A percentile compares a stretch with the other conserved stretches of the same genome.
These are phyloP conservation scores for Eudasyphora cyanicolor DNA, from an alignment of 2,888 invertebrate genomes.

Conservation along the genomic window DNA sequence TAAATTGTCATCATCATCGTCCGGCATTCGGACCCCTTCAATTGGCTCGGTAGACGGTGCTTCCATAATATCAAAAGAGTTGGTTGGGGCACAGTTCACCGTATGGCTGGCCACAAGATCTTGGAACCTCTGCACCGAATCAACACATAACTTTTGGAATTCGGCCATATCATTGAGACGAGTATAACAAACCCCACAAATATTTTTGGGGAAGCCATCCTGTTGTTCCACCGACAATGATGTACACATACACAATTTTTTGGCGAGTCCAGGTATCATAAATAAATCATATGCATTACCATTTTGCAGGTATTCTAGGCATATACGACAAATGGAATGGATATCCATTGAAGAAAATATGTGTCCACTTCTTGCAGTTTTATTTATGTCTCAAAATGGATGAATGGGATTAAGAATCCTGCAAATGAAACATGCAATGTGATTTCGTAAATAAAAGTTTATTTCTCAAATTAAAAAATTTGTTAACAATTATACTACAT, in stretches of 20 bases:
- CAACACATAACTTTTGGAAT: conserved; percentile 75
- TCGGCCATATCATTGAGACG: conserved; percentile 76
- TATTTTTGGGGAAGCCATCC: conserved; percentile 76
- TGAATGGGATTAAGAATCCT: too few relatives aligned
- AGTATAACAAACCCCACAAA: conserved; percentile 74
- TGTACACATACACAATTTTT: conserved; percentile 76
- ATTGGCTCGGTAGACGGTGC: conserved; percentile 61
- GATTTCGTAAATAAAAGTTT: too few relatives aligned
- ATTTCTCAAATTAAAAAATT: too few relatives aligned
- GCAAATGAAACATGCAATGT: too few relatives aligned
- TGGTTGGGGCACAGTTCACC: conserved; percentile 57
- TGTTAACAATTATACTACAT: too few relatives aligned
- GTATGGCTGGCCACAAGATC: conserved; percentile 71
- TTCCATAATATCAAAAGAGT: conserved; percentile 73
- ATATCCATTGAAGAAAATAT: conserved; percentile 61
- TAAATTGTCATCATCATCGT: conserved; percentile 74
- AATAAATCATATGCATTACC: conserved; percentile 74
- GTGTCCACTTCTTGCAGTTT: too few relatives aligned
- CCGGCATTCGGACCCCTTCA: conserved; percentile 61
- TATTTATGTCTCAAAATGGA: too few relatives aligned
- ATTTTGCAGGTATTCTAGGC: conserved; percentile 73
- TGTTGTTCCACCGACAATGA: conserved; percentile 75
- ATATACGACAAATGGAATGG: conserved; percentile 76
- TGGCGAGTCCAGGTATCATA: conserved; percentile 73
- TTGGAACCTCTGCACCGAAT: conserved; percentile 75